phyloP scores from a whole-genome alignment of 2,113 vertebrate genomes.

The Misgurnus anguillicaudatus region DNA sequence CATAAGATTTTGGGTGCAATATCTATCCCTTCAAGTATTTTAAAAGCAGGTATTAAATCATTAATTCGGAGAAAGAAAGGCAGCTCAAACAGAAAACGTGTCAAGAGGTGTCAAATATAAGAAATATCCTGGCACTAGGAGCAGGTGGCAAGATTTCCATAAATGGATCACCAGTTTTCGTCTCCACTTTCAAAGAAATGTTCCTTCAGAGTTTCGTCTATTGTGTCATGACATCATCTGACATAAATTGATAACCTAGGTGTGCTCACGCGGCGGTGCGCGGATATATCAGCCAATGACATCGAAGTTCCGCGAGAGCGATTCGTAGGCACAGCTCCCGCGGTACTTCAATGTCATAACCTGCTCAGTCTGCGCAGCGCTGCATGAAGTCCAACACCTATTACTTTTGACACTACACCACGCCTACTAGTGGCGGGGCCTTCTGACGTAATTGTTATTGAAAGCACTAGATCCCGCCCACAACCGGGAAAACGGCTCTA shows the following conservation, averaged over 20 bases:
- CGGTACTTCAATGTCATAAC: no score
- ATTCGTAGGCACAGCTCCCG: no score
- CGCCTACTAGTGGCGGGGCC: constrained; percentile 44
- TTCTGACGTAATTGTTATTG: constrained; percentile 60
- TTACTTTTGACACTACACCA: constrained; percentile 31
- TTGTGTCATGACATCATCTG: neutral
- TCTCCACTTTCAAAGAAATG: neutral
- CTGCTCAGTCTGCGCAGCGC: no score
- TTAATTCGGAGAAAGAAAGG: neutral
- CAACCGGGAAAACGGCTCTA: constrained; percentile 38
- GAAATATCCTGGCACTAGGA: no score
- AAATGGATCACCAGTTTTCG: neutral
- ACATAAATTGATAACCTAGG: neutral
- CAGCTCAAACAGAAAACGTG: neutral
- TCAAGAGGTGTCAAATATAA: neutral
- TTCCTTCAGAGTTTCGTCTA: neutral
- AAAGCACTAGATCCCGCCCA: constrained; percentile 51
- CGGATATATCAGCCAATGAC: no score
- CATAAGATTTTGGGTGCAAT: no score
- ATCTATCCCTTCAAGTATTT: neutral
- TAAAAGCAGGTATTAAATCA: neutral
- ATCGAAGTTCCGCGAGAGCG: no score
- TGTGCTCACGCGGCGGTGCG: no score
- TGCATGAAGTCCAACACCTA: constrained; percentile 10
- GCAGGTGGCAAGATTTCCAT: no score